Conservation (phyloP, 2,888 invertebrate species). For the Diaphora mendica region DNA sequence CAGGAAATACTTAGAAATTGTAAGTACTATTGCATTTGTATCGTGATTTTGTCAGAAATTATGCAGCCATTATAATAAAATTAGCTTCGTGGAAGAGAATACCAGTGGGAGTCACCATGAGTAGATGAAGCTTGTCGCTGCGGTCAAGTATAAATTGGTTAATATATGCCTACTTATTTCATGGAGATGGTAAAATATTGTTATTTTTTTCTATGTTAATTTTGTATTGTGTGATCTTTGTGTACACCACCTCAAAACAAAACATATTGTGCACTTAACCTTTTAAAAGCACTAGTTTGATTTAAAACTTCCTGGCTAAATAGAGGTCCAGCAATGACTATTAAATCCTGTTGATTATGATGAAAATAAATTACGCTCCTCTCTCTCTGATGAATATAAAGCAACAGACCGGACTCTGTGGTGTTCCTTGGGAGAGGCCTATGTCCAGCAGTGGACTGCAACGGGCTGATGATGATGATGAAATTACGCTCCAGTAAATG, state of each 20-base stretch:
- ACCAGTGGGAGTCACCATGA: background rate
- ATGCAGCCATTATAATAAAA: slow-evolving; percentile 5
- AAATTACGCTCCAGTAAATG: too few species aligned
- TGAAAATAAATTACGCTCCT: too few species aligned
- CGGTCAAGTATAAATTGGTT: background rate
- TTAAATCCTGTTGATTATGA: too few species aligned
- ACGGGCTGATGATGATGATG: too few species aligned
- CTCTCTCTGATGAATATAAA: too few species aligned
- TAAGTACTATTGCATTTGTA: slow-evolving; percentile 7
- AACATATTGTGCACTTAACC: background rate
- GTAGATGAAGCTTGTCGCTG: background rate
- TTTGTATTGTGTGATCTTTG: background rate
- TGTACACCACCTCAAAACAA: background rate
- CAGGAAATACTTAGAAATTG: slow-evolving; percentile 30
- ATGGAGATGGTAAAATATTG: background rate
- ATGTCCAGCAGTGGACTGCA: too few species aligned
- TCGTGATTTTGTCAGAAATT: slow-evolving; percentile 21
- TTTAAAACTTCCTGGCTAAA: background rate
- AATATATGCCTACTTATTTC: background rate
- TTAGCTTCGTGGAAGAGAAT: background rate
- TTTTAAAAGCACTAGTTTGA: background rate
- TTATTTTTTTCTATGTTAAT: background rate
- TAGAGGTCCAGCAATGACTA: too few species aligned
- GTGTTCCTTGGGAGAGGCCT: too few species aligned
- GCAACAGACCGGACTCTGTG: too few species aligned